These are phyloP conservation scores for Sciurus carolinensis DNA, from an alignment of 2,797 vertebrate species.

Conservation along the genomic window DNA sequence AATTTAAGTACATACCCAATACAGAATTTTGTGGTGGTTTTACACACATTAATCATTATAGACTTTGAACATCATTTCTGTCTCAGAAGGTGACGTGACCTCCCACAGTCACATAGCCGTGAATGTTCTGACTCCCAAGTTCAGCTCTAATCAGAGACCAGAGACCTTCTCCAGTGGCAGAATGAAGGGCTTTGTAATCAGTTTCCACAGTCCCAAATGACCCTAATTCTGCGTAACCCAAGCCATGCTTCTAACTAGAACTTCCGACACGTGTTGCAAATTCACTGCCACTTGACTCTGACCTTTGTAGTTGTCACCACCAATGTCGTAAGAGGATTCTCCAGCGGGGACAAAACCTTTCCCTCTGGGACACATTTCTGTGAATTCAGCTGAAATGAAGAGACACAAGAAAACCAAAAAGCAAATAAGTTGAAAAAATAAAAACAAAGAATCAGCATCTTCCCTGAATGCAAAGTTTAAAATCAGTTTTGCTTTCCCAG, in stretches of 20 bases:
- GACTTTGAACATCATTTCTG: not conserved
- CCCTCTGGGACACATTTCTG: constrained; percentile 95
- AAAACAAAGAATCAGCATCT: not conserved
- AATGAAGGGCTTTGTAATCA: not conserved
- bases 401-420: constrained; percentile 57
- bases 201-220: not conserved
- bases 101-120: not conserved
- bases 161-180: not conserved
- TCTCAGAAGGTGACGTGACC: not conserved
- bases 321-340: constrained; percentile 90
- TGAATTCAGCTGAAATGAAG: constrained; percentile 93
- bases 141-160: not conserved
- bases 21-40: not conserved
- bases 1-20: not conserved
- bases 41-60: not conserved
- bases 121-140: not conserved
- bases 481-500: constrained; percentile 29
- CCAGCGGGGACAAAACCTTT: constrained; percentile 93
- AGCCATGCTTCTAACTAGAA: not conserved
- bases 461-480: not conserved
- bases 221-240: not conserved
- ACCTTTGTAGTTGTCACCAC: constrained; percentile 93
- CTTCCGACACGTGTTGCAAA: constrained; percentile 58
- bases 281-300: constrained; percentile 69
- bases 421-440: constrained; percentile 42